Conservation (phyloP, 2,113 vertebrate species). For the Galbula dea region DNA sequence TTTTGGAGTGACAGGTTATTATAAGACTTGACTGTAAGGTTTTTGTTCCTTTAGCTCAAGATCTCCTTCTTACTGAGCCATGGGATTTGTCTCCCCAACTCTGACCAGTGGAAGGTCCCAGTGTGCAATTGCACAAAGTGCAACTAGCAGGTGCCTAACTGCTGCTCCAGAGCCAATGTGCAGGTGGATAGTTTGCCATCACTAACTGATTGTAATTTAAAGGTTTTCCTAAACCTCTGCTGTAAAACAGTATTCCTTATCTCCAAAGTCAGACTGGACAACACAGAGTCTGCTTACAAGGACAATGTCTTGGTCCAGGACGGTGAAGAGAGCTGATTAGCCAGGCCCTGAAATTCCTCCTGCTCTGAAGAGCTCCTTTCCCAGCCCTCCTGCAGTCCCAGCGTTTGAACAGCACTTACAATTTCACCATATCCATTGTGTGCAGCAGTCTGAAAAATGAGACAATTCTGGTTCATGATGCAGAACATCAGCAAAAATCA, state of each 20-base stretch:
- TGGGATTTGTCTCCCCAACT: not conserved
- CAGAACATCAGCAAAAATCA: not conserved
- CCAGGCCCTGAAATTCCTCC: not conserved
- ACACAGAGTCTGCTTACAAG: slow-evolving; percentile 45
- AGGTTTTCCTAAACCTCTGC: not conserved
- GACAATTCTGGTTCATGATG: not conserved
- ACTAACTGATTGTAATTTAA: not conserved
- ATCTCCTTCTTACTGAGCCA: not conserved
- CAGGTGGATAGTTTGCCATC: not conserved
- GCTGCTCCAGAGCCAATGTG: not conserved
- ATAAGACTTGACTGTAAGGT: not conserved
- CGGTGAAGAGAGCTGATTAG: not conserved
- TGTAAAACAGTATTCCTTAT: not conserved
- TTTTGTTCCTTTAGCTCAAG: not conserved
- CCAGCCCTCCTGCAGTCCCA: not conserved
- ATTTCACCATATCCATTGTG: slow-evolving; percentile 13
- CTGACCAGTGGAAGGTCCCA: not conserved
- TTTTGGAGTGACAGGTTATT: not conserved
- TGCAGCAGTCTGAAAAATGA: slow-evolving; percentile 36
- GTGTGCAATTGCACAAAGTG: not conserved
- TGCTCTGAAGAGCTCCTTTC: not conserved
- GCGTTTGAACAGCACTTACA: not conserved
- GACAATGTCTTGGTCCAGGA: not conserved
- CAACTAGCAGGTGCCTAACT: not conserved
- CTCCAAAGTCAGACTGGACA: not conserved